phyloP scores from a whole-genome alignment of 2,888 invertebrate genomes.

The Dolichopus griseipennis region DNA sequence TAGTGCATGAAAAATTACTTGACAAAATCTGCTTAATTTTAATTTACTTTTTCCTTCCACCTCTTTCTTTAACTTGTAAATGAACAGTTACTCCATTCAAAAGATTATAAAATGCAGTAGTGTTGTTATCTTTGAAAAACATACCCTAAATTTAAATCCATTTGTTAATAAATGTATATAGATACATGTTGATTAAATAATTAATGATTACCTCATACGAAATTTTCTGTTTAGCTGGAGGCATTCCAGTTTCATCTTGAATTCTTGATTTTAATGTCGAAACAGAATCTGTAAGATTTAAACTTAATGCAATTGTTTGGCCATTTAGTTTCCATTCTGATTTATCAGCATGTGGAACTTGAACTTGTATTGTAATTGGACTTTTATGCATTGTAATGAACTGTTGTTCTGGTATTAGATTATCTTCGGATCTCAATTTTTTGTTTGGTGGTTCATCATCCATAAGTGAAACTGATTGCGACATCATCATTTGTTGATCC shows the following conservation, averaged over 20 bases:
- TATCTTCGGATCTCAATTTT: slow-evolving; percentile 84
- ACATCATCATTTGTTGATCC: slow-evolving; percentile 47
- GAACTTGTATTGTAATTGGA: slow-evolving; percentile 72
- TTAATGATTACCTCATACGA: slow-evolving; percentile 67
- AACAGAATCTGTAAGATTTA: slow-evolving; percentile 71
- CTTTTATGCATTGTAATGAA: slow-evolving; percentile 66
- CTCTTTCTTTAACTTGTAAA: slow-evolving; percentile 92
- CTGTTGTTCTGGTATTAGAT: slow-evolving; percentile 79
- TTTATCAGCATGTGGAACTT: slow-evolving; percentile 79
- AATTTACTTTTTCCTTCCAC: slow-evolving; percentile 87
- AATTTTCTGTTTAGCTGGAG: slow-evolving; percentile 94
- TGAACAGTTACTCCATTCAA: slow-evolving; percentile 73
- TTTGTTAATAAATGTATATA: slow-evolving; percentile 11
- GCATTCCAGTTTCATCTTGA: slow-evolving; percentile 79
- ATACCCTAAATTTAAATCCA: slow-evolving; percentile 62
- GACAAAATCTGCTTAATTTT: not conserved
- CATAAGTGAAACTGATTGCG: slow-evolving; percentile 35
- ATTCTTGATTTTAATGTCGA: slow-evolving; percentile 80
- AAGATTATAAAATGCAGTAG: slow-evolving; percentile 92
- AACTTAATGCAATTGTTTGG: slow-evolving; percentile 67
- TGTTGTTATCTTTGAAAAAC: slow-evolving; percentile 95
- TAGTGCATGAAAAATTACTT: too few relatives aligned
- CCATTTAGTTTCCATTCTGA: slow-evolving; percentile 93
- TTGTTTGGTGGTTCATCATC: slow-evolving; percentile 84
- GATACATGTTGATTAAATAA: not conserved